Evolutionary conservation across 2,888 invertebrate species (phyloP).

Genomic region (Hirtodrosophila confusa): DNA sequence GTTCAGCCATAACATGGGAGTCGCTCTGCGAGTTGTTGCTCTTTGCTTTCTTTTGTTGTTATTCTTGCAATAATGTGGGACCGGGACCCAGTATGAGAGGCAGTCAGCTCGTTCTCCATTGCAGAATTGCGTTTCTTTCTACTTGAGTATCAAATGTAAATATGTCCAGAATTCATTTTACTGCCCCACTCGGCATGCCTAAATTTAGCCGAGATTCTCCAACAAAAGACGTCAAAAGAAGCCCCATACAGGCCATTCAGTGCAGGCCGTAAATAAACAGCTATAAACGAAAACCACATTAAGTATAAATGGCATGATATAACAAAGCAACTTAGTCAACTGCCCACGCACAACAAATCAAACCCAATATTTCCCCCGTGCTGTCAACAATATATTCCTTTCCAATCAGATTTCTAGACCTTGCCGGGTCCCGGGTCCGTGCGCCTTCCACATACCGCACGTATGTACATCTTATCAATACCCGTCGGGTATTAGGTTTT

Average conservation of each 20-base stretch:
- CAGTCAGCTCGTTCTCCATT: no score
- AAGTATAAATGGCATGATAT: slow-evolving; percentile 26
- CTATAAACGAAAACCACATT: slow-evolving; percentile 48
- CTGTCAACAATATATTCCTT: slow-evolving; percentile 62
- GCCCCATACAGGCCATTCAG: slow-evolving; percentile 24
- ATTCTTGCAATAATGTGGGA: slow-evolving; percentile 18
- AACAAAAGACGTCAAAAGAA: slow-evolving; percentile 39
- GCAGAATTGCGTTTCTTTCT: no score
- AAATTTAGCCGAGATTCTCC: slow-evolving; percentile 38
- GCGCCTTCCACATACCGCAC: slow-evolving; percentile 18
- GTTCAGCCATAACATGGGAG: slow-evolving; percentile 44
- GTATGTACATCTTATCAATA: slow-evolving; percentile 66
- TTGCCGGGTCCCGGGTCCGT: neutral
- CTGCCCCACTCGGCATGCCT: slow-evolving; percentile 16
- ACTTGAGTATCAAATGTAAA: no score
- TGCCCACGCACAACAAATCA: slow-evolving; percentile 11
- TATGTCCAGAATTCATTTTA: neutral
- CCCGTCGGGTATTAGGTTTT: slow-evolving; percentile 39
- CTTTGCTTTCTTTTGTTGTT: slow-evolving; percentile 17
- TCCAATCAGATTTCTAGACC: slow-evolving; percentile 40
- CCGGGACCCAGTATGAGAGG: slow-evolving; percentile 6
- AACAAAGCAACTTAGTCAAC: slow-evolving; percentile 19
- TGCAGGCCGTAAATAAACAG: slow-evolving; percentile 56
- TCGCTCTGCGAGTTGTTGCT: slow-evolving; percentile 22
- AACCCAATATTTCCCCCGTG: slow-evolving; percentile 13